Evolutionary conservation across 2,888 invertebrate species (phyloP), one percentile per base, ranked within the genome.

Genomic region (Clunio marinus): DNA sequence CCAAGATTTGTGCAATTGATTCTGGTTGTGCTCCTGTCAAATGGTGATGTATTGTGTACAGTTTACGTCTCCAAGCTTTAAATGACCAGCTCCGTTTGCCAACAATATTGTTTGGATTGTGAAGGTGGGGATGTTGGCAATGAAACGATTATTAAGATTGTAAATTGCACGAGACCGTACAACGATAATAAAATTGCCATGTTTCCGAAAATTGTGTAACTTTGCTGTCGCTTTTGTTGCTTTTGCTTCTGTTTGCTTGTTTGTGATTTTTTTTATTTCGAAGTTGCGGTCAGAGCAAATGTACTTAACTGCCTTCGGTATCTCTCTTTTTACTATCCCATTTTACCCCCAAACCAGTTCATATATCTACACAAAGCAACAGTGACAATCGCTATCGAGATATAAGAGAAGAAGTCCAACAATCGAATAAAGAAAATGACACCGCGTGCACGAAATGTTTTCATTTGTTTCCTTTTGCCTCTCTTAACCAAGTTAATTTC

Each of bases 91-190:
- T n/a, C 32, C 10, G 32, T 32, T 32, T 32, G 4, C 32, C 10
- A 32, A 32, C 32, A 32, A 32, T 32, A 4, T 32, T 7, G 4
- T 20, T 3, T 41, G 41, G 13, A 41, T 7, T 10, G 22, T 17
- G 51, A 51, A 15, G 41, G 8, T 41, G 51, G 51, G 20, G 17
- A 17, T 15, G 51, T 15, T 15, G 10, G 17, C 51, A 51, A 51
- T 51, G 17, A 51, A 51, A 51, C 51, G 51, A 51, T 51, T 51
- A 51, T 51, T 51, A 51, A 51, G 51, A 51, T 51, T 51, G 20
- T 51, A 51, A 51, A 51, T 51, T n/a, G 22, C 22, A 17, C 41
- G 41, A 51, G 51, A 51, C 51, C 51, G 51, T 51, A 51, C n/a
- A 51, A 17, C 51, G 22, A 51, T 17, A 22, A 51, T 51, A 51